Conservation (phyloP, 1,140 invertebrate genomes). For the Drosophila pseudoobscura region DNA sequence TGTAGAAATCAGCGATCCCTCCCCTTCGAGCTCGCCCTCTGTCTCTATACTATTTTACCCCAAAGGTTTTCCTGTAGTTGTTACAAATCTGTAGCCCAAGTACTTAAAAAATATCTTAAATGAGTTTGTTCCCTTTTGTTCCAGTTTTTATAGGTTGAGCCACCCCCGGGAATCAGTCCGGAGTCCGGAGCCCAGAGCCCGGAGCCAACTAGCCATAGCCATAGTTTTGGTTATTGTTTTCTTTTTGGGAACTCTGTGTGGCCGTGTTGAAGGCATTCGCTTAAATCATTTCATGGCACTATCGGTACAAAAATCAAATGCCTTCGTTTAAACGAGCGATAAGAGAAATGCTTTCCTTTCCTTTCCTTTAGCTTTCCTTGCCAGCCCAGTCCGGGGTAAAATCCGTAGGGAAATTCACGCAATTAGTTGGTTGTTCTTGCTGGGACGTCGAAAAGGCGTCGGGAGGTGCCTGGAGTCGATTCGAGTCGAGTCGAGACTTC, state of each 20-base stretch:
- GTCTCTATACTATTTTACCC: no score
- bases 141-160: conserved; percentile 51
- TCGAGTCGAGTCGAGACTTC: conserved; percentile 21
- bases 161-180: neutral
- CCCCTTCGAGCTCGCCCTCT: no score
- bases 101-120: conserved; percentile 78
- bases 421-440: conserved; percentile 69
- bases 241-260: conserved; percentile 5
- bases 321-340: conserved; percentile 81
- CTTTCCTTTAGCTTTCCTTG: neutral
- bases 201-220: conserved; percentile 8
- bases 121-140: conserved; percentile 73
- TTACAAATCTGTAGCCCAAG: conserved; percentile 61
- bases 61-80: no score
- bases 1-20: no score
- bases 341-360: conserved; percentile 36
- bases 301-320: conserved; percentile 80
- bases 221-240: conserved; percentile 70
- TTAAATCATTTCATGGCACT: conserved; percentile 78
- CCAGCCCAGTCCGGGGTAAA: conserved; percentile 19
- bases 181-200: neutral
- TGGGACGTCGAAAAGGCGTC: conserved; percentile 75
- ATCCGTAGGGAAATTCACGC: conserved; percentile 64
- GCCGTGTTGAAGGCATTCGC: conserved; percentile 41
- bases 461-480: conserved; percentile 45